Percentiles rank a stretch among this genome's conserved stretches.
Evolutionary conservation across 2,888 invertebrate genomes (phyloP).

Genomic region (Drosophila putrida): DNA sequence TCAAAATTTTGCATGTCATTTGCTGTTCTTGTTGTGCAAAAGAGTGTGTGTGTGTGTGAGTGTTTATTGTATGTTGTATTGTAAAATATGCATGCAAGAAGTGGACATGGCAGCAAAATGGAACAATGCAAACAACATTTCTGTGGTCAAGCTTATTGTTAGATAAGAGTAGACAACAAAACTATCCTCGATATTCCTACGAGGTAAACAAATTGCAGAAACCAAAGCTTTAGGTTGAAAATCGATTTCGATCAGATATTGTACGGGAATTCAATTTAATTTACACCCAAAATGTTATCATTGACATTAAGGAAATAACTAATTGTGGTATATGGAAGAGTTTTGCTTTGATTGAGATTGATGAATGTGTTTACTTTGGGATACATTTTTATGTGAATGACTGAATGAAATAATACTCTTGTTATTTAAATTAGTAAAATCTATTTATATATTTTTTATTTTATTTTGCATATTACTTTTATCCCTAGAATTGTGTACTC

Average conservation of each 20-base stretch:
- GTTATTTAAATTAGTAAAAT: too few relatives aligned
- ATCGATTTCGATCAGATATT: conserved; percentile 18
- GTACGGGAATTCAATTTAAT: neutral
- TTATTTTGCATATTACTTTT: too few relatives aligned
- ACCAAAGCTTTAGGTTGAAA: conserved; percentile 8
- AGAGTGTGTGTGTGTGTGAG: conserved; percentile 8
- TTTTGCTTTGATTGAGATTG: conserved; percentile 1
- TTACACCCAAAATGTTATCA: neutral
- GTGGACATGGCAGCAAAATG: conserved; percentile 32
- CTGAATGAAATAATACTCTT: too few relatives aligned
- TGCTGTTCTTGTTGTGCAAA: conserved; percentile 30
- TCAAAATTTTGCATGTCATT: conserved; percentile 62
- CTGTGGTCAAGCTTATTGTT: conserved; percentile 22
- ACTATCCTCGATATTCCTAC: neutral
- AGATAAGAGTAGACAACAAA: neutral
- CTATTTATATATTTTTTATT: too few relatives aligned
- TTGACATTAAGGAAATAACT: neutral
- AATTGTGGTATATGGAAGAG: neutral
- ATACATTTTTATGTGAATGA: too few relatives aligned
- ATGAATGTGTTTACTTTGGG: neutral
- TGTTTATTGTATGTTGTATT: conserved; percentile 19
- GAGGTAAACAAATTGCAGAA: conserved; percentile 28
- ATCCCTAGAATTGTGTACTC: too few relatives aligned
- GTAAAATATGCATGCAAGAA: conserved; percentile 58
- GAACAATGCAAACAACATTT: conserved; percentile 33